phyloP scores from a whole-genome alignment of 1,140 invertebrate genomes.

The Brachionus koreanus region DNA sequence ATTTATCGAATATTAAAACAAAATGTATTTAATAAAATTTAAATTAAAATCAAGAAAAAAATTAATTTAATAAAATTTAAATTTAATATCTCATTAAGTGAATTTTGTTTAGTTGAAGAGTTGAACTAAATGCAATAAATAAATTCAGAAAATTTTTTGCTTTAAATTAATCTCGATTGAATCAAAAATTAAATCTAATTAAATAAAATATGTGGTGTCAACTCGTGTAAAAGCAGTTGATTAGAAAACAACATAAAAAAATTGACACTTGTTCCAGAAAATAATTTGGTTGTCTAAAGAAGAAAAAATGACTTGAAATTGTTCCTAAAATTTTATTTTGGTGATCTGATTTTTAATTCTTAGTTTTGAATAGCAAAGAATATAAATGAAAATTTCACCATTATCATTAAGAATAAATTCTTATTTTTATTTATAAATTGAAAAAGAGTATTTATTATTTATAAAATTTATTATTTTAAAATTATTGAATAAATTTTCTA shows the following conservation, averaged over 20 bases:
- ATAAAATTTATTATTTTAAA: background rate
- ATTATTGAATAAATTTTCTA: background rate
- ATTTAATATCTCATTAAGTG: background rate
- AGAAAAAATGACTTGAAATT: background rate
- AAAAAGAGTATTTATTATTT: background rate
- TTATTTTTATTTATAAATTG: background rate
- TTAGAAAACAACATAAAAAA: background rate
- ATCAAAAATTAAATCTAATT: background rate
- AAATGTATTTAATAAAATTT: background rate
- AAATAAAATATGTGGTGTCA: background rate
- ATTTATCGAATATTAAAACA: background rate
- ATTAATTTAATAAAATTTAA: background rate
- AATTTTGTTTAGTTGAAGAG: too few relatives aligned
- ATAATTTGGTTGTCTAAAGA: background rate
- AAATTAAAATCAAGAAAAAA: background rate
- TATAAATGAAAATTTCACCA: too few relatives aligned
- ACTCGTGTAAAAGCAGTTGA: background rate
- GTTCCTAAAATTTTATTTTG: background rate
- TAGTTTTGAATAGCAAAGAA: background rate
- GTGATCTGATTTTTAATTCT: background rate
- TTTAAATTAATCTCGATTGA: too few relatives aligned
- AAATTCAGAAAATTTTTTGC: too few relatives aligned
- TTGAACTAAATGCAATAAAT: too few relatives aligned
- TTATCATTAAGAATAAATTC: too few relatives aligned
- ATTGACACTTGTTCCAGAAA: background rate